These are phyloP conservation scores for Eupristina koningsbergeri DNA, from an alignment of 1,140 invertebrate genomes.

Conservation along the genomic window DNA sequence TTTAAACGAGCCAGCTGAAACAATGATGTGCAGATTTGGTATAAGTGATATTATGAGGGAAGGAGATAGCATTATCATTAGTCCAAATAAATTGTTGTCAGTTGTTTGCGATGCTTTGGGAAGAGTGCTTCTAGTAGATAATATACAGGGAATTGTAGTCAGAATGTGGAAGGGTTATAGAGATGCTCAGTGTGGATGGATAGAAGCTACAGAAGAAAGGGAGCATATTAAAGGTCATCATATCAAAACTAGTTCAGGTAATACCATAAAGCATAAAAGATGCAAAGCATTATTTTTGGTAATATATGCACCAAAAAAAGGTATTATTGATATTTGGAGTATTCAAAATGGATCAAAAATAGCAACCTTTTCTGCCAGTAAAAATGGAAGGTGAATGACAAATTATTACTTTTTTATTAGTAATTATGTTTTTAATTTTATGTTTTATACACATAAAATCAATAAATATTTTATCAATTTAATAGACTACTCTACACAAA, in stretches of 20 bases:
- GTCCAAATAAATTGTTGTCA: conserved; percentile 86
- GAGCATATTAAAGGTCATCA: conserved; percentile 65
- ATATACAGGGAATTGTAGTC: conserved; percentile 83
- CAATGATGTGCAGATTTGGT: conserved; percentile 83
- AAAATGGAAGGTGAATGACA: conserved; percentile 78
- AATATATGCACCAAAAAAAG: conserved; percentile 89
- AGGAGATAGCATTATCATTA: conserved; percentile 82
- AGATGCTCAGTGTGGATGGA: conserved; percentile 93
- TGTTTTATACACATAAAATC: background rate
- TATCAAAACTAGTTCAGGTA: conserved; percentile 67
- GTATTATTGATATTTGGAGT: conserved; percentile 89
- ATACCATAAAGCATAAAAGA: conserved; percentile 50
- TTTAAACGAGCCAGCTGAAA: conserved; percentile 75
- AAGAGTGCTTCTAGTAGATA: conserved; percentile 88
- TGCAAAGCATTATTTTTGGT: conserved; percentile 84
- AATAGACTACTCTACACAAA: conserved; percentile 82
- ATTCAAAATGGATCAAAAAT: conserved; percentile 90
- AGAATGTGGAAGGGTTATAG: conserved; percentile 95
- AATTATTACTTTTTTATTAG: background rate
- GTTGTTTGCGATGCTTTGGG: conserved; percentile 90
- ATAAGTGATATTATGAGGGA: conserved; percentile 86
- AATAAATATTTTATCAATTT: conserved; percentile 11
- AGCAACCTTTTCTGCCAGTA: conserved; percentile 90
- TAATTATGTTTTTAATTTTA: background rate
- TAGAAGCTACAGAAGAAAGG: conserved; percentile 83